A percentile compares a stretch with the other conserved stretches of the same genome.
Evolutionary conservation across 2,113 vertebrate genomes (phyloP).

Genomic region (Grantiella picta): DNA sequence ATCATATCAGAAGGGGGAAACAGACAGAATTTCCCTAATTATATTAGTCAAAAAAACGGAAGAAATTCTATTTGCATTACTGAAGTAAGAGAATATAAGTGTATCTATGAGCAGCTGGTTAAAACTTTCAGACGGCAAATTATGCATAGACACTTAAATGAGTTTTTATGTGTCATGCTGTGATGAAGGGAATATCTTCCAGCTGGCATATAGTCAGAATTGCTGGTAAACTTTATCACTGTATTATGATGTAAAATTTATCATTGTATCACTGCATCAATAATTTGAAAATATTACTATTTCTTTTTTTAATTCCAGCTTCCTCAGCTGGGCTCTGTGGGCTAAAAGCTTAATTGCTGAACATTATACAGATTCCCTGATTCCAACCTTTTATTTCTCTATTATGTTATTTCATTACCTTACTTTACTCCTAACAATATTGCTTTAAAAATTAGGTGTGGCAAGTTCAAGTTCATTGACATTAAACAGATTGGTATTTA

Average conservation of each 20-base stretch:
- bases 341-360: neutral
- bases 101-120: slow-evolving; percentile 34
- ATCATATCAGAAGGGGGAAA: neutral
- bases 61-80: slow-evolving; percentile 9
- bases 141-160: slow-evolving; percentile 59
- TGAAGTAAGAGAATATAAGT: neutral
- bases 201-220: slow-evolving; percentile 34
- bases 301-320: neutral
- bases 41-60: neutral
- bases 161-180: slow-evolving; percentile 15
- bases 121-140: slow-evolving; percentile 61
- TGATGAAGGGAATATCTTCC: slow-evolving; percentile 50
- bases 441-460: neutral
- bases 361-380: neutral
- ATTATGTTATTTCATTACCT: neutral
- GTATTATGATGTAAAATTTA: slow-evolving; percentile 41
- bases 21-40: slow-evolving; percentile 1
- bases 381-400: neutral
- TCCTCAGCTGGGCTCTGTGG: neutral
- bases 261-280: neutral
- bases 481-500: neutral
- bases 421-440: neutral
- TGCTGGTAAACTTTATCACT: slow-evolving; percentile 17
- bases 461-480: neutral
- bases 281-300: slow-evolving; percentile 2